Base-by-base conservation (phyloP, 2,113 vertebrate genomes). In the Chloroceryle aenea region DNA sequence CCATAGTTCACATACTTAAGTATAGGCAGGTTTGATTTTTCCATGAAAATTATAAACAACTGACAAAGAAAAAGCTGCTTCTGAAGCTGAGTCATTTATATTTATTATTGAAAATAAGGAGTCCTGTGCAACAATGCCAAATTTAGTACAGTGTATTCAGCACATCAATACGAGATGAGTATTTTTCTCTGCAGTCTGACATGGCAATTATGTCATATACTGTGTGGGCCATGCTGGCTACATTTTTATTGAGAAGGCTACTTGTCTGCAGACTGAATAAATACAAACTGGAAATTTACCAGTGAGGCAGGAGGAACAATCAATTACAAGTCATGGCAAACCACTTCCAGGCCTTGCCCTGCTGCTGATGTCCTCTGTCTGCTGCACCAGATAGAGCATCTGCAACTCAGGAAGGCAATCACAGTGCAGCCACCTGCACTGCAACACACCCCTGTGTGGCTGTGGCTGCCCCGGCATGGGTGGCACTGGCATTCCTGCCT, bases 371-470 rank as follows among this genome's bases (percentile, higher is more conserved):
- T 66, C n/a, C 30, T 53, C 45, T 23, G 34, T 12, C 73, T 55
- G 26, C 38, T 0, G 0, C 23, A 27, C 8, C 48, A 63, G 32
- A 34, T 34, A 9, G 22, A 55, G 32, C 14, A 30, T 20, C 43
- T 7, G 16, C 32, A 80, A 32, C 48, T 34, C 23, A 9, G 32
- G 34, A 22, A 43, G 47, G 42, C 34, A 62, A 30, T 32, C 0
- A 1, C 0, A 1, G 12, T 0, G 2, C 11, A 12, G 36, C 14
- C 23, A 50, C 14, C 7, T 12, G 21, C 18, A 16, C 2, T 1
- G 1, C n/a, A 25, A 9, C 0, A 1, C 23, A 42, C 4, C 9
- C 15, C 23, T 0, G 0, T 14, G 7, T 10, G 7, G 32, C 30
- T 1, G 0, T 22, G 22, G 23, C 42, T 52, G 9, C 34, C 21